phyloP scores from a whole-genome alignment of 2,888 invertebrate species.

The Dolichopus griseipennis region DNA sequence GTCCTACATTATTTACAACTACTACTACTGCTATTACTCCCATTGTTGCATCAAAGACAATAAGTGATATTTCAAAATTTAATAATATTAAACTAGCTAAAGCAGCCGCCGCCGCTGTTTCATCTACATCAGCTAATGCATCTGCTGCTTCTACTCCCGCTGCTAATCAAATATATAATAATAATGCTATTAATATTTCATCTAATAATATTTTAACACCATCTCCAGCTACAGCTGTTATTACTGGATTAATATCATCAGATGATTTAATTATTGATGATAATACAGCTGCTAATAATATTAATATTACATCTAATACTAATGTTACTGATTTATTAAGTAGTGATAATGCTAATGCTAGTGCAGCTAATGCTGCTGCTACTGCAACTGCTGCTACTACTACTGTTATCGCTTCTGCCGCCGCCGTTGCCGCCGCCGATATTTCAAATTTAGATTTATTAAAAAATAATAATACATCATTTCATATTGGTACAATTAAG shows the following conservation, averaged over 20 bases:
- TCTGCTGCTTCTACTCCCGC: conserved; percentile 15
- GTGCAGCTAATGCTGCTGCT: neutral
- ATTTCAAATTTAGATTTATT: neutral
- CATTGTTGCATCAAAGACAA: conserved; percentile 14
- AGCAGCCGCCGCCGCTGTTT: neutral
- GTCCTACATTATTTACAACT: conserved; percentile 19
- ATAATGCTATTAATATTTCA: neutral
- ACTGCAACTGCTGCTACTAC: neutral
- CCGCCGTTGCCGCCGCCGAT: neutral
- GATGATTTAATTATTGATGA: conserved; percentile 4
- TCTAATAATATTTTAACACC: conserved; percentile 11
- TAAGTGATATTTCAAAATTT: neutral
- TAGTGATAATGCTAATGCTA: conserved; percentile 2
- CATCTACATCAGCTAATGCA: conserved; percentile 12
- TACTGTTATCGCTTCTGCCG: conserved; percentile 9
- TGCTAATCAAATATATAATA: conserved; percentile 15
- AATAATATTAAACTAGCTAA: neutral
- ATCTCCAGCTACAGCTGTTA: conserved; percentile 14
- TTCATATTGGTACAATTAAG: conserved; percentile 12
- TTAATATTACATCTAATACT: conserved; percentile 15
- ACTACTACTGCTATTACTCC: conserved; percentile 17
- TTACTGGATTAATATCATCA: conserved; percentile 11
- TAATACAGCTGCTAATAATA: conserved; percentile 5
- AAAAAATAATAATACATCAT: neutral
- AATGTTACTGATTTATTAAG: conserved; percentile 14